Percentiles rank a stretch among this genome's conserved stretches.
Evolutionary conservation across 2,888 invertebrate genomes (phyloP).

Genomic region (Diaprepes abbreviatus): DNA sequence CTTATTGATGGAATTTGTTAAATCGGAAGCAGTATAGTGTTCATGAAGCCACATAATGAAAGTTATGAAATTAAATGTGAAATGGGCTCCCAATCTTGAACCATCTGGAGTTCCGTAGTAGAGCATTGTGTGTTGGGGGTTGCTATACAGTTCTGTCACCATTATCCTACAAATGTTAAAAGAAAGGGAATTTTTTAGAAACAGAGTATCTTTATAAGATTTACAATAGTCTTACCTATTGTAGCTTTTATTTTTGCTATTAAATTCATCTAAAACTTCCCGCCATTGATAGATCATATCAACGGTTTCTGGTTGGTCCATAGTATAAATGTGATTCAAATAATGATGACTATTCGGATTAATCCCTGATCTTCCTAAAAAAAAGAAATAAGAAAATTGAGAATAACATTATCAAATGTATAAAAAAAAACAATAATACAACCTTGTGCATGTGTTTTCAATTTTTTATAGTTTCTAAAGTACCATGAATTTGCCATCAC

Average conservation of each 20-base stretch:
- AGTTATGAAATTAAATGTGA: constrained; percentile 84
- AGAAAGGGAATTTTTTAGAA: neutral
- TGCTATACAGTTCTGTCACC: constrained; percentile 83
- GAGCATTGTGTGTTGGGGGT: constrained; percentile 71
- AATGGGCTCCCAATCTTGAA: constrained; percentile 73
- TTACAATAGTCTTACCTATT: constrained; percentile 64
- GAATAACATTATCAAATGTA: too few relatives aligned
- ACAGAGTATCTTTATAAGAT: too few relatives aligned
- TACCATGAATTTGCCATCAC: too few relatives aligned
- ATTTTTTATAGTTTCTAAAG: too few relatives aligned
- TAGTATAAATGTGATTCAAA: constrained; percentile 76
- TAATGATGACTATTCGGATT: too few relatives aligned
- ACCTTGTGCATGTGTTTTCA: too few relatives aligned
- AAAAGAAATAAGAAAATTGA: too few relatives aligned
- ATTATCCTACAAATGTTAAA: constrained; percentile 75
- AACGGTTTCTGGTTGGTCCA: constrained; percentile 71
- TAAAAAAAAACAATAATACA: too few relatives aligned
- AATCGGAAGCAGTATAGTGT: too few relatives aligned
- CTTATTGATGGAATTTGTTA: too few relatives aligned
- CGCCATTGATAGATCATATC: constrained; percentile 79
- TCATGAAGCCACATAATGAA: too few relatives aligned
- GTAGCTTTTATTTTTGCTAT: constrained; percentile 59
- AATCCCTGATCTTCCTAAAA: too few relatives aligned
- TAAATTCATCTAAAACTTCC: constrained; percentile 73
- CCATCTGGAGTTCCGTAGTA: constrained; percentile 75